A percentile compares a stretch with the other conserved stretches of the same genome.
These are phyloP conservation scores for Puntigrus tetrazona DNA, from an alignment of 2,113 vertebrate genomes.

Conservation along the genomic window DNA sequence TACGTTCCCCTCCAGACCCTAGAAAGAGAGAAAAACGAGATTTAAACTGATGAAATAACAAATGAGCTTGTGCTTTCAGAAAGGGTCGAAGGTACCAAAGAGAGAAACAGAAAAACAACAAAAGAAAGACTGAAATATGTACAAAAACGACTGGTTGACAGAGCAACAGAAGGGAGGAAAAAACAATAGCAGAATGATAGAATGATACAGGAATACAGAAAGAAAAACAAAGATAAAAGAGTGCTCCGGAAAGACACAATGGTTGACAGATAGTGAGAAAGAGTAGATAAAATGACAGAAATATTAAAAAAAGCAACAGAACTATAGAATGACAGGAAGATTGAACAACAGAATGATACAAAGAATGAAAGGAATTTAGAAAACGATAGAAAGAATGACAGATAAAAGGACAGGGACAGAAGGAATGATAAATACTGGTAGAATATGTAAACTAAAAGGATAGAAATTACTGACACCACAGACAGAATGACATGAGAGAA, in stretches of 20 bases:
- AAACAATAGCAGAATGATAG: not conserved
- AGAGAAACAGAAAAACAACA: not conserved
- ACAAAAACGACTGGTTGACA: not conserved
- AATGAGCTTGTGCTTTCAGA: not conserved
- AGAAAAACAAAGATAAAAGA: too few species aligned
- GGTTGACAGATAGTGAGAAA: too few species aligned
- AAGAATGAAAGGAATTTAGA: too few species aligned
- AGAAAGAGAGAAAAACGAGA: constrained; percentile 20
- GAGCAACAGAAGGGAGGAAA: not conserved
- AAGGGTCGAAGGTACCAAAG: not conserved
- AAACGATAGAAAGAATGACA: too few species aligned
- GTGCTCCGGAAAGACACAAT: too few species aligned
- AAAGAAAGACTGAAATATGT: not conserved
- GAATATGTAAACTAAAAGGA: not conserved
- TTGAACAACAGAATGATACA: too few species aligned
- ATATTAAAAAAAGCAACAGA: too few species aligned
- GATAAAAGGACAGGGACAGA: too few species aligned
- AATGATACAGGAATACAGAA: not conserved
- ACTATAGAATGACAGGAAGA: too few species aligned
- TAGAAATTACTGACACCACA: not conserved
- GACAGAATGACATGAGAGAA: not conserved
- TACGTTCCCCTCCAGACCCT: constrained; percentile 92
- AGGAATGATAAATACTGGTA: not conserved
- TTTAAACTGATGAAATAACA: not conserved
- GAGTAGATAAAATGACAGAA: too few species aligned